Evolutionary conservation across 2,888 invertebrate species (phyloP), one percentile per base, ranked within the genome.

Genomic region (Chymomyza amoena): DNA sequence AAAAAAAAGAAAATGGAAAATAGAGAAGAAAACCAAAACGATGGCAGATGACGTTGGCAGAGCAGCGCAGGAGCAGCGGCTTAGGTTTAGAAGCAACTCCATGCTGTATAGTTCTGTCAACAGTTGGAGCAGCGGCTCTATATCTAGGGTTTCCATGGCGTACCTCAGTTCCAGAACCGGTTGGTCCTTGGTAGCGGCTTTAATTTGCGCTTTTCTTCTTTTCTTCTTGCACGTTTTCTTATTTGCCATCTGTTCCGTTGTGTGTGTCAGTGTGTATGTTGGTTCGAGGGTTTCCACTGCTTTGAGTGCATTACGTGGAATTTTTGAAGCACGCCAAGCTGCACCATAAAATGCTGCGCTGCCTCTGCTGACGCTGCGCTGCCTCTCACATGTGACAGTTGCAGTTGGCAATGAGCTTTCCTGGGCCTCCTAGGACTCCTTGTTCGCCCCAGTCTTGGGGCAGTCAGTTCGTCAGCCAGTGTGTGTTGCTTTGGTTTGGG

Each of bases 221-320:
- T 45, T 45, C 84, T 88, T 69, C 88, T 86, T 68, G 83, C 83
- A 84, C 84, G 88, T 84, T 84, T 45, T 84, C 88, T 88, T 84
- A 87, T 87, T 84, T 88, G 87, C 83, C 81, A 73, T 77, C 81
- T 77, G 67, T 51, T 51, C 50, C 18, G 32, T 9, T 20, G 39
- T 20, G 15, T 20, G 51, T 51, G 28, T 18, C 1, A 56, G 39
- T 39, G 59, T 63, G 13, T 62, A 45, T 51, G 57, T 62, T 63
- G 28, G 32, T 18, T 32, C 28, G 18, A 45, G 68, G 50, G 66
- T 64, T 64, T 61, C 39, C 63, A 57, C 86, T 83, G 83, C 83
- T 88, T 88, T 84, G 86, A 89, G 84, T 89, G 87, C 86, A 89
- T 89, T 90, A 90, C 88, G 89, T 90, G 88, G 84, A 89, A 88